Percentiles rank a stretch among this genome's conserved stretches.
These are phyloP conservation scores for Tromatobia lineatoria DNA, from an alignment of 2,888 invertebrate species.

Conservation along the genomic window DNA sequence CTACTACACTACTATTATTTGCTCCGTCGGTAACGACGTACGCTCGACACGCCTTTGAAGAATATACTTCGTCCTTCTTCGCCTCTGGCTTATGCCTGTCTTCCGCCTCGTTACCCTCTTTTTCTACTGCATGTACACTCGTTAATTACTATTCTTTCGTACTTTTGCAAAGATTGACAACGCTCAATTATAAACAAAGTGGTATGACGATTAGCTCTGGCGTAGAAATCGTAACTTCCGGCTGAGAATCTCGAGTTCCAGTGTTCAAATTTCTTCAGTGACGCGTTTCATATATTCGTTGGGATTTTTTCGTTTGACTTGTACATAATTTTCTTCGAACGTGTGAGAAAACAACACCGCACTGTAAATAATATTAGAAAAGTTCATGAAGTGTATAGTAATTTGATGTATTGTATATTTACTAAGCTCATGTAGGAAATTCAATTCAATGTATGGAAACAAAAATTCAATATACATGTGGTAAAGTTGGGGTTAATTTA, in stretches of 20 bases:
- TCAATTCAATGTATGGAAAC: too few species aligned
- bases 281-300: not conserved
- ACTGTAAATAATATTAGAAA: too few species aligned
- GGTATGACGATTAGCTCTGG: slow-evolving; percentile 4
- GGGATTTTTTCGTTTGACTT: not conserved
- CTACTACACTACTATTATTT: slow-evolving; percentile 14
- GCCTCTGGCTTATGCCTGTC: not conserved
- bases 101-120: slow-evolving; percentile 4
- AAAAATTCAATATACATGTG: too few species aligned
- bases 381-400: too few species aligned
- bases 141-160: slow-evolving; percentile 17
- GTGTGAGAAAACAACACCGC: not conserved
- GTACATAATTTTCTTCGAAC: not conserved
- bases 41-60: slow-evolving; percentile 31
- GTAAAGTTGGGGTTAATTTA: too few species aligned
- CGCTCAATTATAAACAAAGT: not conserved
- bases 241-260: not conserved
- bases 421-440: too few species aligned
- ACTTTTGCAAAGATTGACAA: not conserved
- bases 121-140: not conserved
- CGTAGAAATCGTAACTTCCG: not conserved
- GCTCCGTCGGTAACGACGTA: slow-evolving; percentile 8
- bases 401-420: too few species aligned
- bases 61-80: slow-evolving; percentile 22
- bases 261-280: not conserved